Conservation (phyloP, 2,797 vertebrate genomes). For the Hydrolagus colliei region DNA sequence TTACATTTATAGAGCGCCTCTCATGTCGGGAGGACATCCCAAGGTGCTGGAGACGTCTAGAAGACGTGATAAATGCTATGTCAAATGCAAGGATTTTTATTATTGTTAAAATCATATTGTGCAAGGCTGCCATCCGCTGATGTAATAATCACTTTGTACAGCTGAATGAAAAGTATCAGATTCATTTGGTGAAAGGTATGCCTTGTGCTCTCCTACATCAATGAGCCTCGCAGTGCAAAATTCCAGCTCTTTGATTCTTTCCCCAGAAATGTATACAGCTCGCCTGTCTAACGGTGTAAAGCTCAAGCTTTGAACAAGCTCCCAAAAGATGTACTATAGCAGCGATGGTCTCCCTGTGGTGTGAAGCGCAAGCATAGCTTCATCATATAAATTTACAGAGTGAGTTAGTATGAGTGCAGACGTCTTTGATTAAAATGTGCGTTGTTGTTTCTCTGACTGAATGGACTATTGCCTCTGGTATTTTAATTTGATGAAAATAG, state of each 20-base stretch:
- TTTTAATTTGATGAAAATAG: background rate
- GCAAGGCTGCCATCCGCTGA: no score
- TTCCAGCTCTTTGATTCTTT: background rate
- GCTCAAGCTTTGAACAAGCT: background rate
- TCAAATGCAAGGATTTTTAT: no score
- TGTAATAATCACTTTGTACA: background rate
- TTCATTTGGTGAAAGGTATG: background rate
- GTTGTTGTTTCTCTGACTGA: background rate
- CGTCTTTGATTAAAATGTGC: background rate
- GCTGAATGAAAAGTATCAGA: background rate
- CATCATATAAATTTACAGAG: background rate
- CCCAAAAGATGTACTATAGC: background rate
- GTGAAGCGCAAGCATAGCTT: background rate
- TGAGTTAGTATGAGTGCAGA: background rate
- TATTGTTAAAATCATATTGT: background rate
- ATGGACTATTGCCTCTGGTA: background rate
- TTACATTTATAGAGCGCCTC: no score
- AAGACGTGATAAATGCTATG: no score
- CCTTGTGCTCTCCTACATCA: background rate
- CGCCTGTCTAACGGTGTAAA: background rate
- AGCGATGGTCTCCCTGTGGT: background rate
- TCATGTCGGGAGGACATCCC: no score
- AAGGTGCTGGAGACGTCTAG: no score
- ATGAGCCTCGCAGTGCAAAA: no score
- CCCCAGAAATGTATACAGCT: no score